These are phyloP conservation scores for Drosophila truncata DNA, from an alignment of 1,140 invertebrate genomes.

Conservation along the genomic window DNA sequence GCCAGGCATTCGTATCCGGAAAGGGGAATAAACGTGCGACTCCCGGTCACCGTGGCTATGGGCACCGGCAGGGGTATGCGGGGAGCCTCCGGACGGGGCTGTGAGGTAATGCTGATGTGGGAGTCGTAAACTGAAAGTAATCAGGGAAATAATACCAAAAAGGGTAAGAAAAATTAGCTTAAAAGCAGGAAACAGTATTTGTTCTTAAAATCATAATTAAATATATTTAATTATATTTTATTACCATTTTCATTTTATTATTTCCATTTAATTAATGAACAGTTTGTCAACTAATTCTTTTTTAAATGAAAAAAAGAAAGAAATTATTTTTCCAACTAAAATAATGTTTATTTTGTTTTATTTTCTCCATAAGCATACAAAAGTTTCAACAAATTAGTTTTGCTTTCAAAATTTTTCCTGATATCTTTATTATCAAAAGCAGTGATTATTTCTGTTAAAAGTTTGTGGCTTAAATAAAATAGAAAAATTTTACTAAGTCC, in stretches of 20 bases:
- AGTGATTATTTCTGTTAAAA: background rate
- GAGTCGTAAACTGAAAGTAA: conserved; percentile 70
- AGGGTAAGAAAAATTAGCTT: background rate
- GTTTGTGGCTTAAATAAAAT: background rate
- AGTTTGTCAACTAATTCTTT: too few relatives aligned
- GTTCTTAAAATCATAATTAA: background rate
- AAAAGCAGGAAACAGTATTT: background rate
- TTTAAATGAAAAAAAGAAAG: too few relatives aligned
- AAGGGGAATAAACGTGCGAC: conserved; percentile 72
- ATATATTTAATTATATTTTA: background rate
- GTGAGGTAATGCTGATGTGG: conserved; percentile 76
- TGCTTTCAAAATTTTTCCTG: background rate
- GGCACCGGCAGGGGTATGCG: conserved; percentile 70
- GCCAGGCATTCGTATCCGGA: conserved; percentile 77
- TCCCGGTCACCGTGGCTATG: conserved; percentile 69
- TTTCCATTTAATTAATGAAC: too few relatives aligned
- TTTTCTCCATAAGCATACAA: too few relatives aligned
- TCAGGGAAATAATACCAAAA: background rate
- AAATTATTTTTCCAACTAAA: too few relatives aligned
- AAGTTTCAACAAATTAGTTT: background rate
- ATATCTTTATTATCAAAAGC: background rate
- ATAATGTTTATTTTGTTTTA: too few relatives aligned
- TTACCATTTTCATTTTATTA: too few relatives aligned
- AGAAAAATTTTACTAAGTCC: background rate
- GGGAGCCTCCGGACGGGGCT: conserved; percentile 58